Evolutionary conservation across 2,113 vertebrate species (phyloP).

Genomic region (Phocoena sinus): DNA sequence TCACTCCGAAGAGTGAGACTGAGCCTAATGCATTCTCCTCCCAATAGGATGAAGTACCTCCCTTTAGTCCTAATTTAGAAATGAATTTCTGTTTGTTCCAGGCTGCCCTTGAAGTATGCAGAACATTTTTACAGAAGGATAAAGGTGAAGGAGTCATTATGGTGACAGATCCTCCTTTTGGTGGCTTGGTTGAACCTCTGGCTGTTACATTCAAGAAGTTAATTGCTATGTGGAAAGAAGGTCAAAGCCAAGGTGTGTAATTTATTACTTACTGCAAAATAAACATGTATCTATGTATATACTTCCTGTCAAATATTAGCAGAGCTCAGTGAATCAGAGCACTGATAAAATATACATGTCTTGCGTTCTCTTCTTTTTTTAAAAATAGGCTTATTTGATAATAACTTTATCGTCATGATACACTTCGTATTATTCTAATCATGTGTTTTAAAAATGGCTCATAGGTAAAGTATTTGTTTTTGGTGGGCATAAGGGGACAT

Average conservation of each 20-base stretch:
- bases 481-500: background rate
- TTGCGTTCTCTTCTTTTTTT: background rate
- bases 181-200: conserved; percentile 94
- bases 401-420: background rate
- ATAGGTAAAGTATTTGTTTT: background rate
- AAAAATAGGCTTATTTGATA: background rate
- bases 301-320: background rate
- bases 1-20: background rate
- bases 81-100: conserved; percentile 72
- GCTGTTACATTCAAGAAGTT: conserved; percentile 91
- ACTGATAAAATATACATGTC: background rate
- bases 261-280: conserved; percentile 14
- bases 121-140: conserved; percentile 84
- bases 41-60: background rate
- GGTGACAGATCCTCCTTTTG: conserved; percentile 96
- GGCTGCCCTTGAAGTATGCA: conserved; percentile 81
- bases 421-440: background rate
- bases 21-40: background rate
- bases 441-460: background rate
- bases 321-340: conserved; percentile 7
- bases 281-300: conserved; percentile 7
- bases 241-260: conserved; percentile 79
- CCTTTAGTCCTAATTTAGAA: background rate
- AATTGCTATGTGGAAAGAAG: conserved; percentile 82
- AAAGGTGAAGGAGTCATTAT: conserved; percentile 84